A percentile compares a stretch with the other conserved stretches of the same genome.
These are phyloP conservation scores for Cinara cedri DNA, from an alignment of 2,888 invertebrate genomes.

Conservation along the genomic window DNA sequence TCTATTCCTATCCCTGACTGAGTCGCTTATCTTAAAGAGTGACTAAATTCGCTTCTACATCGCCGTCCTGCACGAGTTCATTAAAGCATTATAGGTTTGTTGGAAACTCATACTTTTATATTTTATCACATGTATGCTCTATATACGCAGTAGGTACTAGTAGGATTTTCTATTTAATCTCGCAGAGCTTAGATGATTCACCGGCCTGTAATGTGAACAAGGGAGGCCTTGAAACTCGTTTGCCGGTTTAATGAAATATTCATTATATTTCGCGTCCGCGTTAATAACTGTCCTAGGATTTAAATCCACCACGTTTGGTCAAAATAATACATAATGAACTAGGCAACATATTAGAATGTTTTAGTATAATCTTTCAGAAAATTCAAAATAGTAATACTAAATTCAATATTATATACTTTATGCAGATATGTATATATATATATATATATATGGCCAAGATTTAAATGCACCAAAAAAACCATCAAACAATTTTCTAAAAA, in stretches of 20 bases:
- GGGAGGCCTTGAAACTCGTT: background rate
- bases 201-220: background rate
- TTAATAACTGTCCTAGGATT: slow-evolving; percentile 33
- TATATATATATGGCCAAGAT: no score
- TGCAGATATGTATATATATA: no score
- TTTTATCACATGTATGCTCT: background rate
- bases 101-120: no score
- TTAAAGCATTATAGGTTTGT: no score
- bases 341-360: slow-evolving; percentile 10
- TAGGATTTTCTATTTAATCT: slow-evolving; percentile 21
- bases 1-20: no score
- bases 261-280: slow-evolving; percentile 32
- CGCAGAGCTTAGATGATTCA: slow-evolving; percentile 9
- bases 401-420: no score
- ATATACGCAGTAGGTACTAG: background rate
- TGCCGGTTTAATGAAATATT: slow-evolving; percentile 45
- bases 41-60: no score
- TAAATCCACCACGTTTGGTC: background rate
- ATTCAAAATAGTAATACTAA: background rate
- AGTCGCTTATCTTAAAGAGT: no score
- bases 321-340: slow-evolving; percentile 33
- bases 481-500: no score
- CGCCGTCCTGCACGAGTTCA: no score
- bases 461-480: no score
- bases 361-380: background rate